A percentile compares a stretch with the other conserved stretches of the same genome.
Evolutionary conservation across 2,888 invertebrate species (phyloP).

Genomic region (Agrochola lychnidis): DNA sequence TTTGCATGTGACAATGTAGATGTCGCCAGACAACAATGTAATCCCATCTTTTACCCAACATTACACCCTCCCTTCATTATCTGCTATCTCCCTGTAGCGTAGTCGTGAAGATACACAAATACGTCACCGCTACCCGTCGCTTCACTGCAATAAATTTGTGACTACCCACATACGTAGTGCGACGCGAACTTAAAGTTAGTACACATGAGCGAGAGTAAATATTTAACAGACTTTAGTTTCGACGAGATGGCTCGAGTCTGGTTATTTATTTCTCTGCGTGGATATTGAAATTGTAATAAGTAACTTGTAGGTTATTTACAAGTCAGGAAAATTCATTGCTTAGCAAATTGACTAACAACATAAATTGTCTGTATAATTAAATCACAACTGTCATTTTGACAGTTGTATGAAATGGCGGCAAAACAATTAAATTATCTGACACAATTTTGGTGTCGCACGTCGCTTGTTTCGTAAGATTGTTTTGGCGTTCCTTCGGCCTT

Average conservation of each 20-base stretch:
- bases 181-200: slow-evolving; percentile 28
- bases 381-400: no score
- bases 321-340: not conserved
- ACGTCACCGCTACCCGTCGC: slow-evolving; percentile 22
- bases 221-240: slow-evolving; percentile 33
- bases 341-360: not conserved
- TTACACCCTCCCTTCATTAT: slow-evolving; percentile 16
- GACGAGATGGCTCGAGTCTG: slow-evolving; percentile 1
- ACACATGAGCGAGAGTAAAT: slow-evolving; percentile 26
- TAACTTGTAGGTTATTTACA: slow-evolving; percentile 2
- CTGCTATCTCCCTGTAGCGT: not conserved
- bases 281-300: not conserved
- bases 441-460: no score
- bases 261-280: slow-evolving; percentile 14
- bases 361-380: no score
- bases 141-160: slow-evolving; percentile 45
- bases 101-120: slow-evolving; percentile 37
- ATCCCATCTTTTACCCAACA: not conserved
- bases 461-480: no score
- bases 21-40: not conserved
- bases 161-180: slow-evolving; percentile 28
- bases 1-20: no score
- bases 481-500: no score
- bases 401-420: no score
- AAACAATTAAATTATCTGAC: no score